These are phyloP conservation scores for Halcyon malimbica DNA, from an alignment of 2,113 vertebrate genomes.

Conservation along the genomic window DNA sequence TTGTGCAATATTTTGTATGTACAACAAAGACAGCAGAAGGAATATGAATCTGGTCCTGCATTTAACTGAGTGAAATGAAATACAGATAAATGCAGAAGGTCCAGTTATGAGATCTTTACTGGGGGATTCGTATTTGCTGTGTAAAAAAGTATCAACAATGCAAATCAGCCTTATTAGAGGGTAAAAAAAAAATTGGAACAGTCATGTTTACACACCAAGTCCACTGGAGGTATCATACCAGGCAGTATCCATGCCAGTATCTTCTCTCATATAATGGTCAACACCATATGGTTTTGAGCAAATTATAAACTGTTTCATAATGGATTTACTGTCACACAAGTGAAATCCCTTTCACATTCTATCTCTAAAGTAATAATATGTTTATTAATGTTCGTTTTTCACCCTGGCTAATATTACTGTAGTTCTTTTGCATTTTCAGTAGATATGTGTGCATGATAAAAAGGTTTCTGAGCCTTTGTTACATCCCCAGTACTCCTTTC, in stretches of 20 bases:
- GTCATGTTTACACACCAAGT: background rate
- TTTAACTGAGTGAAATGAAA: background rate
- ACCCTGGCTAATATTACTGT: background rate
- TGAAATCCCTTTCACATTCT: background rate
- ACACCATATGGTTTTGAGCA: background rate
- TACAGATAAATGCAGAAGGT: background rate
- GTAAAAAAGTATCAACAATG: background rate
- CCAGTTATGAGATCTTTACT: background rate
- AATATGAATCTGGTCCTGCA: background rate
- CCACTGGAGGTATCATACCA: background rate
- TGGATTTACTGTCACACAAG: background rate
- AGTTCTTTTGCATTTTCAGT: background rate
- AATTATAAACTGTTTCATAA: background rate
- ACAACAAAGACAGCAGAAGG: background rate
- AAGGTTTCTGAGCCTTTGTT: background rate
- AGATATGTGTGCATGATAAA: background rate
- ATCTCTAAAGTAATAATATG: background rate
- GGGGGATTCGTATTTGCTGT: background rate
- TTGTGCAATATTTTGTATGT: background rate
- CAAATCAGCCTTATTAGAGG: background rate
- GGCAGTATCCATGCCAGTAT: background rate
- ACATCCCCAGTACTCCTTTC: background rate
- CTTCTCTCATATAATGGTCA: background rate
- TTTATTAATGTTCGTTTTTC: background rate
- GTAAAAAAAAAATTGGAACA: background rate